Evolutionary conservation across 1,140 invertebrate genomes (phyloP).

Genomic region (Potamilus streckersoni): DNA sequence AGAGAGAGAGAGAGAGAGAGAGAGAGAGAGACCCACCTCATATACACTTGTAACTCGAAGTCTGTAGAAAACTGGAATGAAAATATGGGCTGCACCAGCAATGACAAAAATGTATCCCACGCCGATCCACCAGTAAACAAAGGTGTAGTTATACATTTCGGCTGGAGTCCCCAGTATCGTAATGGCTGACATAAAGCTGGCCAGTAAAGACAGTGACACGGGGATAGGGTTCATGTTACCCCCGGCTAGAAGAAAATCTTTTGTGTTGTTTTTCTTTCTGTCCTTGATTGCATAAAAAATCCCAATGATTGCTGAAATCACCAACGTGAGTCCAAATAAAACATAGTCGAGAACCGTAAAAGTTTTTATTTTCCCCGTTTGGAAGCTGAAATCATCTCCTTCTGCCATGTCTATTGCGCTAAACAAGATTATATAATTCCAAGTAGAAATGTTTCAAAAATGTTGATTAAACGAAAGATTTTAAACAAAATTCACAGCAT

Average conservation of each 20-base stretch:
- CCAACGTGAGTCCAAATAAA: conserved; percentile 40
- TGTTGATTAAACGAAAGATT: no score
- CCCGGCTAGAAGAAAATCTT: conserved; percentile 83
- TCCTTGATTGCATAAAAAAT: conserved; percentile 85
- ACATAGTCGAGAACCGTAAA: conserved; percentile 44
- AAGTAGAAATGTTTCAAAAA: no score
- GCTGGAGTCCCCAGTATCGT: conserved; percentile 79
- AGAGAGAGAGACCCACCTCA: no score
- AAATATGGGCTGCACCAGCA: no score
- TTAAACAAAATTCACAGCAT: no score
- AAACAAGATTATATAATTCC: not conserved
- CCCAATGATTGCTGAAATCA: conserved; percentile 75
- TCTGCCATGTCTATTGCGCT: not conserved
- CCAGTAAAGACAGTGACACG: conserved; percentile 54
- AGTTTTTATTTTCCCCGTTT: conserved; percentile 26
- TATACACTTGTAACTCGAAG: no score
- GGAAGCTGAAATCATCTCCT: conserved; percentile 37
- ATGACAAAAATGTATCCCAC: conserved; percentile 76
- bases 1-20: no score
- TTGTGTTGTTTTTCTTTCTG: conserved; percentile 85
- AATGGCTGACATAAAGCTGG: conserved; percentile 92
- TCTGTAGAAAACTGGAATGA: no score
- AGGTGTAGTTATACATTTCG: conserved; percentile 54
- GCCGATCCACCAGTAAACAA: conserved; percentile 45
- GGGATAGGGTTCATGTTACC: conserved; percentile 75